Conservation (phyloP, 2,797 vertebrate species). For the Tachyglossus aculeatus region DNA sequence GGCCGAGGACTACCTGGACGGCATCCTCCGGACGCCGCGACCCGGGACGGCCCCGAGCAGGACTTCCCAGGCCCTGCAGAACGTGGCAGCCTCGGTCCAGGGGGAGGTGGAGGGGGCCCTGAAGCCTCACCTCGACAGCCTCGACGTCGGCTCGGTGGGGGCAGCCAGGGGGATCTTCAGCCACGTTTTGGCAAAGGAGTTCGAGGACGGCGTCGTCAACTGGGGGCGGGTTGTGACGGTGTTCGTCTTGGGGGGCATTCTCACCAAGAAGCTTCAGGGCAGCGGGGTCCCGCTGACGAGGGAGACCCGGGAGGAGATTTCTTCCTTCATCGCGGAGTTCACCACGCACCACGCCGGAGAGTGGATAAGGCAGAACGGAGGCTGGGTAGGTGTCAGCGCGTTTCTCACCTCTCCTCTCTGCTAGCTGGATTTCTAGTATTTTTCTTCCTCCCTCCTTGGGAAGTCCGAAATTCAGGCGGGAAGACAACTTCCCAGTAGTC, state of each 20-base stretch:
- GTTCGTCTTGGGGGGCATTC: conserved; percentile 72
- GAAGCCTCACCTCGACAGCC: conserved; percentile 44
- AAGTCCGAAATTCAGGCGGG: too few relatives aligned
- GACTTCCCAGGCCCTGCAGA: conserved; percentile 59
- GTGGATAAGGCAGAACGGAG: conserved; percentile 74
- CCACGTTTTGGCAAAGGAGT: conserved; percentile 71
- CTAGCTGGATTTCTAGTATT: too few relatives aligned
- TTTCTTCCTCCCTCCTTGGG: conserved; percentile 6
- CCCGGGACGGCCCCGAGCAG: conserved; percentile 20
- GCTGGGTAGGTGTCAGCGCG: conserved; percentile 69
- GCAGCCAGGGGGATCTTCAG: conserved; percentile 65
- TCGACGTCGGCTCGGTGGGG: conserved; percentile 61
- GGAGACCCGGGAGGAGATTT: conserved; percentile 58
- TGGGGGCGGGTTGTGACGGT: conserved; percentile 77
- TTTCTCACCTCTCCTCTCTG: background rate
- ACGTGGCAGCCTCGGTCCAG: conserved; percentile 60
- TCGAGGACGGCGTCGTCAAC: conserved; percentile 73
- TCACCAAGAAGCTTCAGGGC: conserved; percentile 67
- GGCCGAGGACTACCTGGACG: conserved; percentile 69
- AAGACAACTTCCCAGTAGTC: too few relatives aligned
- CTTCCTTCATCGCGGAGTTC: conserved; percentile 73
- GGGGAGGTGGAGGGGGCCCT: conserved; percentile 61
- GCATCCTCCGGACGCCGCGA: conserved; percentile 47
- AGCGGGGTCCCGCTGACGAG: conserved; percentile 35
- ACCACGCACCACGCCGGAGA: conserved; percentile 62